Conservation (phyloP, 2,797 vertebrate genomes). For the Somateria mollissima region DNA sequence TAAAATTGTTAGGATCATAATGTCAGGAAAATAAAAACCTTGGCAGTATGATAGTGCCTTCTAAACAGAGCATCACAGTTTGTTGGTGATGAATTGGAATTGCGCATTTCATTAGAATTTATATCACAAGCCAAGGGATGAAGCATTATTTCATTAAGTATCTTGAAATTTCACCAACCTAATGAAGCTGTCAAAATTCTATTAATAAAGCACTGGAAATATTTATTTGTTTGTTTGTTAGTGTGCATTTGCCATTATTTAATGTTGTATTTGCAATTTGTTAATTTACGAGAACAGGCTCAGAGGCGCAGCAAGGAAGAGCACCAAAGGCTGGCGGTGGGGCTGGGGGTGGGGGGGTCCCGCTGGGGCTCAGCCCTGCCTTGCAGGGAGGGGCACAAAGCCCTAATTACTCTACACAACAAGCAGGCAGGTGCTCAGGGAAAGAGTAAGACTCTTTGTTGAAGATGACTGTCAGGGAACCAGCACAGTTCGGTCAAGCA, state of each 20-base stretch:
- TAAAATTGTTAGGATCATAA: slow-evolving; percentile 52
- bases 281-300: not conserved
- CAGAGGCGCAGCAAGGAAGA: not conserved
- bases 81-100: slow-evolving; percentile 3
- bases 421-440: rapidly evolving
- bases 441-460: rapidly evolving
- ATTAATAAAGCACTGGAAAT: slow-evolving; percentile 54
- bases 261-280: slow-evolving; percentile 15
- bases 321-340: rapidly evolving
- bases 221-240: slow-evolving; percentile 63
- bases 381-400: rapidly evolving
- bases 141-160: slow-evolving; percentile 62
- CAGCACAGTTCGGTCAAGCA: rapidly evolving
- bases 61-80: not conserved
- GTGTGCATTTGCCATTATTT: slow-evolving; percentile 29
- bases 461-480: rapidly evolving
- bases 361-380: not conserved
- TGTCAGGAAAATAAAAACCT: slow-evolving; percentile 35
- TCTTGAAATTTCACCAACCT: slow-evolving; percentile 59
- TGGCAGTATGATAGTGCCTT: not conserved
- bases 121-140: slow-evolving; percentile 30
- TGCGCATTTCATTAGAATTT: slow-evolving; percentile 26
- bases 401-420: rapidly evolving
- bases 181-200: slow-evolving; percentile 62
- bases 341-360: not conserved